Base-by-base conservation (phyloP, 2,888 invertebrate species). In the Bugula neritina region DNA sequence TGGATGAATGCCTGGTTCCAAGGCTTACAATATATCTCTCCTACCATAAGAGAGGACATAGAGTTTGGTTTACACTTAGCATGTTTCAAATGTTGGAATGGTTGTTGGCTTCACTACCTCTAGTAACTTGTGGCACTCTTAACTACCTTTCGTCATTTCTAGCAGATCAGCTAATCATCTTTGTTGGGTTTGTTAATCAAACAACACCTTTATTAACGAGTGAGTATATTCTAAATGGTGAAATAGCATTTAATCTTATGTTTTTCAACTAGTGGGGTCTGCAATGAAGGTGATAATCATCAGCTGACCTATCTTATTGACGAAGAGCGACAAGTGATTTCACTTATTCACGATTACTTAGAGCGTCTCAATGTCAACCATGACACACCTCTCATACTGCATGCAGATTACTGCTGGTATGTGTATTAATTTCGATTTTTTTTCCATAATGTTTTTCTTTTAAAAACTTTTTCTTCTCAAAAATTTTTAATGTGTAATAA, bases 271-370 rank as follows among this genome's bases (percentile, higher is more conserved):
- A 17, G 5, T 75, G 76, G 76, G 21, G 58, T 77, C 1, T 13
- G 5, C 3, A 3, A n/a, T 69, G 77, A 76, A 43, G 75, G 73
- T 55, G 21, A 72, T 1, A n/a, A 54, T 1, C 23, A 72, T 34
- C 73, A 76, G 73, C 74, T 76, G 25, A 75, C 73, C 58, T 78
- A 73, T 69, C 73, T 76, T 1, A 72, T 77, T 69, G 78, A 77
- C 69, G 76, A 78, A 69, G 74, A 21, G 55, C 23, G 35, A 35
- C 23, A 5, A 72, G 77, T 75, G 1, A 71, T 74, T 10, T 73
- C 72, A 43, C 69, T 73, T 55, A 23, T 75, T 0, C 73, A 77
- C 35, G 73, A 76, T 69, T 75, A 74, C 54, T 75, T 77, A 35
- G 57, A 71, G 25, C 25, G 71, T n/a, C 73, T 71, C 72, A 74